A percentile compares a stretch with the other conserved stretches of the same genome.
phyloP scores from a whole-genome alignment of 1,140 invertebrate genomes.

The Phymorhynchus buccinoides region DNA sequence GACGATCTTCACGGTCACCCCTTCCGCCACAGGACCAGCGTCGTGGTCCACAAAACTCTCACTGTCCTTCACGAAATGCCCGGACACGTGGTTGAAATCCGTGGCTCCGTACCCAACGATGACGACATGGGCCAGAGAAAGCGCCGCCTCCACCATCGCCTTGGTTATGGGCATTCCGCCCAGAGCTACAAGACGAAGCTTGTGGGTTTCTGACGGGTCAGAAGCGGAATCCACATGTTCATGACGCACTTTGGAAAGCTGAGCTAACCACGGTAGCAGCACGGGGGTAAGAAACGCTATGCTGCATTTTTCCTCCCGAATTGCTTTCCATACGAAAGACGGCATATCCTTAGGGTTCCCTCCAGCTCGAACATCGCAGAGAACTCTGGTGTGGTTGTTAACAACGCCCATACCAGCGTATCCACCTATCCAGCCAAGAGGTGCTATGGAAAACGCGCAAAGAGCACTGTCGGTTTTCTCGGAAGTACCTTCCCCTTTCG shows the following conservation, averaged over 20 bases:
- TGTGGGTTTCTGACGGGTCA: background rate
- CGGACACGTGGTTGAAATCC: background rate
- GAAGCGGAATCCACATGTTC: background rate
- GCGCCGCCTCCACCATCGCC: background rate
- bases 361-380: constrained; percentile 12
- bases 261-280: background rate
- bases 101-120: background rate
- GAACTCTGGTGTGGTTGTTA: background rate
- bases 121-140: background rate
- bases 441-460: too few species aligned
- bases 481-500: too few species aligned
- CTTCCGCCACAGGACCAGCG: background rate
- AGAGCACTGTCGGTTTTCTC: background rate
- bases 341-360: background rate
- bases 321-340: background rate
- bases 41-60: constrained; percentile 1
- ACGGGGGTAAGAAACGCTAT: background rate
- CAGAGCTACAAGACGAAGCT: too few species aligned
- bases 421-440: background rate
- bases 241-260: background rate
- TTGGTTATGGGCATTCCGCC: background rate
- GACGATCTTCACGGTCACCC: constrained; percentile 15
- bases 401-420: background rate
- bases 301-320: background rate
- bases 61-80: background rate